These are phyloP conservation scores for Tetropium fuscum DNA, from an alignment of 2,888 invertebrate genomes.

Conservation along the genomic window DNA sequence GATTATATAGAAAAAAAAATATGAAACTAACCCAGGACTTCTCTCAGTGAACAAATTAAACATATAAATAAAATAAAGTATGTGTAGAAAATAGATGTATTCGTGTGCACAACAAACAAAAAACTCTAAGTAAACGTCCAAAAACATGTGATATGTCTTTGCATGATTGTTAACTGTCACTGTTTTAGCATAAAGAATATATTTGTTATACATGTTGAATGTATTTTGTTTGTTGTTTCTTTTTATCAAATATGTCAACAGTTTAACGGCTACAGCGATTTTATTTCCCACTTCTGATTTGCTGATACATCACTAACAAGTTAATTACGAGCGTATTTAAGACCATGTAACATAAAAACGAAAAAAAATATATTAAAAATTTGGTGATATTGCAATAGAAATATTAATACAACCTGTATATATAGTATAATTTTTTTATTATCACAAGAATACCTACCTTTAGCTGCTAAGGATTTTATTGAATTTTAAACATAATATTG, in stretches of 20 bases:
- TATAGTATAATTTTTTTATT: constrained; percentile 57
- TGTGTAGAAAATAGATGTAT: constrained; percentile 41
- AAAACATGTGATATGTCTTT: constrained; percentile 57
- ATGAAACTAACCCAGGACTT: constrained; percentile 52
- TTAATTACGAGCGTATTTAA: constrained; percentile 24
- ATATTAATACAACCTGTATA: constrained; percentile 53
- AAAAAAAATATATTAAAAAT: constrained; percentile 29
- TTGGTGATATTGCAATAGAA: constrained; percentile 56
- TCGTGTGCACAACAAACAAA: constrained; percentile 42
- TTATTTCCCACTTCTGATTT: constrained; percentile 37
- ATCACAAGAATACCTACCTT: constrained; percentile 54
- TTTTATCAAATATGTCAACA: constrained; percentile 4
- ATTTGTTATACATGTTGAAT: constrained; percentile 49
- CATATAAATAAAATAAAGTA: constrained; percentile 35
- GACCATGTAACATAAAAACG: constrained; percentile 12
- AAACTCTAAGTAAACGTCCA: constrained; percentile 50
- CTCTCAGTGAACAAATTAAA: constrained; percentile 53
- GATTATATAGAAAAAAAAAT: constrained; percentile 39
- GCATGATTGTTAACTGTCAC: constrained; percentile 52
- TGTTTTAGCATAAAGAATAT: constrained; percentile 44
- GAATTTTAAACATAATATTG: constrained; percentile 57
- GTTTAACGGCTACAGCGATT: too few species aligned
- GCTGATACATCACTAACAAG: constrained; percentile 38
- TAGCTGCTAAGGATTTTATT: constrained; percentile 55
- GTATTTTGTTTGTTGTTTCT: constrained; percentile 46